Evolutionary conservation across 2,888 invertebrate genomes (phyloP).

Genomic region (Cylloceria caligata): DNA sequence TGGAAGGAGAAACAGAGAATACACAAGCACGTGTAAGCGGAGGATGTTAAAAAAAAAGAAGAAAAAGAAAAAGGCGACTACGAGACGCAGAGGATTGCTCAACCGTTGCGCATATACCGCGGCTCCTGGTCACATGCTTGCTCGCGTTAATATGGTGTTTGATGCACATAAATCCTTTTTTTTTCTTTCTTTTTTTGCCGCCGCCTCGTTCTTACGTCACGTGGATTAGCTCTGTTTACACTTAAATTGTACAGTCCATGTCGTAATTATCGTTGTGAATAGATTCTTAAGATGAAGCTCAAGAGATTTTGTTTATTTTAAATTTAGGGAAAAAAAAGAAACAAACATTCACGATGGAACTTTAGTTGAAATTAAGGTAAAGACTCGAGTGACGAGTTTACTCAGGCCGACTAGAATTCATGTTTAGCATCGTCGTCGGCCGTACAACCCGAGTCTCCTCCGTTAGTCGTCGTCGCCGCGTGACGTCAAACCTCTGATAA

Average conservation of each 20-base stretch:
- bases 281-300: neutral
- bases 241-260: neutral
- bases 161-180: conserved; percentile 58
- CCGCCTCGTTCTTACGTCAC: conserved; percentile 43
- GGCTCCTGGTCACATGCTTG: conserved; percentile 65
- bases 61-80: conserved; percentile 19
- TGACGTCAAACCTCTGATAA: conserved; percentile 65
- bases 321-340: neutral
- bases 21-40: conserved; percentile 35
- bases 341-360: neutral
- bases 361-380: neutral
- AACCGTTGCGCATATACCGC: conserved; percentile 57
- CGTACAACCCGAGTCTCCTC: conserved; percentile 30
- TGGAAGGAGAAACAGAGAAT: neutral
- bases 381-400: neutral
- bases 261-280: neutral
- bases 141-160: conserved; percentile 58
- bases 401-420: conserved; percentile 18
- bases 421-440: conserved; percentile 53
- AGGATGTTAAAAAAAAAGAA: conserved; percentile 13
- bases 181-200: conserved; percentile 16
- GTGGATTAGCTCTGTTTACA: conserved; percentile 38
- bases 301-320: neutral
- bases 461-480: conserved; percentile 39
- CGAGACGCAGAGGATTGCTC: conserved; percentile 55